A percentile compares a stretch with the other conserved stretches of the same genome.
Evolutionary conservation across 2,888 invertebrate genomes (phyloP).

Genomic region (Napeogenes sylphis): DNA sequence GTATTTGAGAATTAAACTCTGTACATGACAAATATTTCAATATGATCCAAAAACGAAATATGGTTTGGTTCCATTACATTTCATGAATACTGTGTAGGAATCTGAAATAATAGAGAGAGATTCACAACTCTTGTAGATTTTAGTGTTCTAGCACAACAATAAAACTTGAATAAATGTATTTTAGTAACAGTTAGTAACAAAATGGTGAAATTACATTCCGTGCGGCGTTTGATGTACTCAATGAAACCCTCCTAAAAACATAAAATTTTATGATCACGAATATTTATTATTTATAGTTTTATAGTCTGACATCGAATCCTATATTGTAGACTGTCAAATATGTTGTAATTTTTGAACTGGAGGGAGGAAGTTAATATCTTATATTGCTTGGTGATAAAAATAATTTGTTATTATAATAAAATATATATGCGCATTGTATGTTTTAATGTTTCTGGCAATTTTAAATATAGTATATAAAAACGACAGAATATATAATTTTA

Average conservation of each 20-base stretch:
- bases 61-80: too few species aligned
- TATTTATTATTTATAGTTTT: constrained; percentile 73
- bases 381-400: constrained; percentile 11
- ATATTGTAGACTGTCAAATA: constrained; percentile 39
- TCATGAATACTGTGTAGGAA: too few species aligned
- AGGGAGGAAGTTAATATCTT: constrained; percentile 9
- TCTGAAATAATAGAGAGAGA: background rate
- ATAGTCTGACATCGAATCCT: constrained; percentile 53
- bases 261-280: constrained; percentile 70
- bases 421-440: background rate
- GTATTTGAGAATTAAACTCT: too few species aligned
- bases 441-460: too few species aligned
- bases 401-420: constrained; percentile 6
- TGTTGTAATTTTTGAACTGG: constrained; percentile 24
- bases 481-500: too few species aligned
- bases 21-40: too few species aligned
- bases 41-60: too few species aligned
- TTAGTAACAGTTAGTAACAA: constrained; percentile 5
- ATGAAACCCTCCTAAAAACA: constrained; percentile 53
- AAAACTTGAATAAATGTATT: constrained; percentile 7
- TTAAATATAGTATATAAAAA: too few species aligned
- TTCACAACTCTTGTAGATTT: background rate
- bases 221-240: constrained; percentile 38
- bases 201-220: constrained; percentile 14
- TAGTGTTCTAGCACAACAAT: constrained; percentile 1